Evolutionary conservation across 2,797 vertebrate species (phyloP), one percentile per base, ranked within the genome.

Genomic region (Rhynchotus rufescens): DNA sequence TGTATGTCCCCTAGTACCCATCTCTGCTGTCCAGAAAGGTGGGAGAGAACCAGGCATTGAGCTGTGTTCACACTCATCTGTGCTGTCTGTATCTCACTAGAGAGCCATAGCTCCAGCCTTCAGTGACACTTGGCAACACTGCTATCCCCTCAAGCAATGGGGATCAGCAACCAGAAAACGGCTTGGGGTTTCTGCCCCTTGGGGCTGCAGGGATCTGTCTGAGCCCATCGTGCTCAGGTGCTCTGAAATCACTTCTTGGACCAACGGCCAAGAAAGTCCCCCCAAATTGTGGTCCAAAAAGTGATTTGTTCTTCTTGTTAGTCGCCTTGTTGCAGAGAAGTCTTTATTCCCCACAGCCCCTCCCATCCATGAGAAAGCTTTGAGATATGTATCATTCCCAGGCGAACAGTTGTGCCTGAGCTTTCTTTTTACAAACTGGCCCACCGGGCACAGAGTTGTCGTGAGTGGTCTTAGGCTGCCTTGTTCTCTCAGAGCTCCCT

Each of bases 41-140:
- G 76, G 76, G 68, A 56, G 28, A 56, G 28, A n/a, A 84, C 36
- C 3, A 42, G 73, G 60, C 2, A 0, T 2, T 49, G 84, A 26
- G 10, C 44, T 19, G 7, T 3, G 1, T 5, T n/a, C 32, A 19
- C 34, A 6, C 56, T 12, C 1, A 1, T 38, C 84, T 15, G 15
- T 54, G 64, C 61, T 45, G 42, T 44, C 54, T 30, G 1, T 12
- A 20, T 11, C 54, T n/a, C 11, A 10, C 10, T 8, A 20, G 54
- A 56, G 54, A 20, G 17, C 54, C 6, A 12, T 19, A 56, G 54
- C 30, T 17, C 30, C 17, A 56, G 16, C 54, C 30, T 51, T 51
- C 10, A 12, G 6, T 19, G 30, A 19, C 4, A 3, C 62, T 38
- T 28, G 65, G 10, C 23, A 32, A 32, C 4, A 1, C 10, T 38